phyloP scores from a whole-genome alignment of 2,797 vertebrate species.

The Coccyzus lansbergi region DNA sequence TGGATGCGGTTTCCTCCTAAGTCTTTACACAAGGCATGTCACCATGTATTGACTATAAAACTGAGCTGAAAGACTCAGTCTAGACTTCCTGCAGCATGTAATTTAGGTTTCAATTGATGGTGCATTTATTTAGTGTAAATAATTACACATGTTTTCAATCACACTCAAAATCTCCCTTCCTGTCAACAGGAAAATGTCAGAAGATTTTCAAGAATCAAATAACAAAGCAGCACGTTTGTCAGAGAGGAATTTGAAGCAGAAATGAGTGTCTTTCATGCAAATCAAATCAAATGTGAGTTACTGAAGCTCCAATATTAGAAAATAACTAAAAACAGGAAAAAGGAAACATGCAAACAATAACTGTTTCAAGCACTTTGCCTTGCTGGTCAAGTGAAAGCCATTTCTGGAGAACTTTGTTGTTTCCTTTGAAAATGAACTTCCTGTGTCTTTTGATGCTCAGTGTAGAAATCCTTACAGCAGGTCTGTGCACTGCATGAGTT shows the following conservation, averaged over 20 bases:
- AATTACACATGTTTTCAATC: background rate
- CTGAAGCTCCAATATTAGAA: background rate
- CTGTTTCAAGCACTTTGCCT: background rate
- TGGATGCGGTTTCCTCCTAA: background rate
- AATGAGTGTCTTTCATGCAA: background rate
- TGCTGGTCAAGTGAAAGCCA: background rate
- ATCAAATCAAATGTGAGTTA: background rate
- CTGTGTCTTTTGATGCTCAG: background rate
- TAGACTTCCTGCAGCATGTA: background rate
- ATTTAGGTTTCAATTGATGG: background rate
- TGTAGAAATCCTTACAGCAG: background rate
- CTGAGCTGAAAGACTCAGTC: background rate
- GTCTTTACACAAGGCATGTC: background rate
- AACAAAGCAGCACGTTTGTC: background rate
- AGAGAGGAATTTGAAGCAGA: conserved; percentile 7
- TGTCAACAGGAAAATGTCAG: background rate
- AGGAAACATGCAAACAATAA: conserved; percentile 37
- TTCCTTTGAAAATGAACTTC: conserved; percentile 25
- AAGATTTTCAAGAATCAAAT: background rate
- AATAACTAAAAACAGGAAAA: conserved; percentile 69
- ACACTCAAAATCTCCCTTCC: background rate
- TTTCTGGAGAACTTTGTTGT: background rate
- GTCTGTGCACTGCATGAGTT: background rate
- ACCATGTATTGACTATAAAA: background rate
- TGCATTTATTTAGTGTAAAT: background rate